Conservation (phyloP, 2,888 invertebrate genomes). For the Euspilapteryx auroguttella region DNA sequence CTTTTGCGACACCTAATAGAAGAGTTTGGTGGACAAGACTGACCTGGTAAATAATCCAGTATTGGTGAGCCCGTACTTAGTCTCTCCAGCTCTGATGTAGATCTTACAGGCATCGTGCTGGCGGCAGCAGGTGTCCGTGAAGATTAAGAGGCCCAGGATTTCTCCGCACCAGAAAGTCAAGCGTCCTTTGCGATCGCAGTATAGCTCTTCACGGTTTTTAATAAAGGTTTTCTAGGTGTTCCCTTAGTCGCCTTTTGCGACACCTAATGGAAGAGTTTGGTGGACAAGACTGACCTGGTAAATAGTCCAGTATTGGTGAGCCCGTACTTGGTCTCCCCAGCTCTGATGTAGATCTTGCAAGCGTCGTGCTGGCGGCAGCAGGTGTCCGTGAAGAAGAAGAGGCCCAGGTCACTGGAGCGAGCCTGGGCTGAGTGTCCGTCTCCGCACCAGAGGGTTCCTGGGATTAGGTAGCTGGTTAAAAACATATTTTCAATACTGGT, state of each 20-base stretch:
- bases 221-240: too few relatives aligned
- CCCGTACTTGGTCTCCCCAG: slow-evolving; percentile 58
- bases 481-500: too few relatives aligned
- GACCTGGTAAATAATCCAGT: slow-evolving; percentile 68
- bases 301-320: slow-evolving; percentile 68
- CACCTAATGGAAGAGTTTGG: background rate
- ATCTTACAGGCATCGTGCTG: slow-evolving; percentile 70
- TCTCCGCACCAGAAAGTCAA: too few relatives aligned
- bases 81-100: slow-evolving; percentile 56
- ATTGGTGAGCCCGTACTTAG: slow-evolving; percentile 64
- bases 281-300: slow-evolving; percentile 51
- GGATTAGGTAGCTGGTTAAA: background rate
- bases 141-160: too few relatives aligned
- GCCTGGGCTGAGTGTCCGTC: slow-evolving; percentile 64
- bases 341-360: slow-evolving; percentile 62
- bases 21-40: slow-evolving; percentile 8
- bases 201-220: too few relatives aligned
- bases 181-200: too few relatives aligned
- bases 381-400: slow-evolving; percentile 65
- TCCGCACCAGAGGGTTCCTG: slow-evolving; percentile 79
- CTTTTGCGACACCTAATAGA: too few relatives aligned
- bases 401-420: slow-evolving; percentile 62
- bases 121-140: slow-evolving; percentile 70
- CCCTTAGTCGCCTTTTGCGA: too few relatives aligned
- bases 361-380: slow-evolving; percentile 74